A percentile compares a stretch with the other conserved stretches of the same genome.
phyloP scores from a whole-genome alignment of 2,888 invertebrate genomes.

The Orchestes rusci region DNA sequence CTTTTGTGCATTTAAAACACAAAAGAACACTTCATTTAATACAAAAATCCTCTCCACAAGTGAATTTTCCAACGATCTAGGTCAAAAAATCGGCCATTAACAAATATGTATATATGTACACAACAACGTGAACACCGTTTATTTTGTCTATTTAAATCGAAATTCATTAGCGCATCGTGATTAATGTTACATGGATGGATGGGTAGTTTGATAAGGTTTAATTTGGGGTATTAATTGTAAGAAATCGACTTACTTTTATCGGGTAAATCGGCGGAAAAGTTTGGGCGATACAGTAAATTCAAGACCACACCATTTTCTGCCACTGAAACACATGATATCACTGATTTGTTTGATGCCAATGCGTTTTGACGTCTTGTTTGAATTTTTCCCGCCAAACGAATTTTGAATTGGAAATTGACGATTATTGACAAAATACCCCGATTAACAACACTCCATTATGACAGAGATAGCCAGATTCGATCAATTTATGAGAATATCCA shows the following conservation, averaged over 20 bases:
- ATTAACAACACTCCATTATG: too few relatives aligned
- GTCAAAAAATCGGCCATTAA: slow-evolving; percentile 47
- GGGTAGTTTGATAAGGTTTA: not conserved
- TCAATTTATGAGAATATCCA: too few relatives aligned
- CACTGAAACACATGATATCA: slow-evolving; percentile 45
- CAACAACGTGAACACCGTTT: slow-evolving; percentile 30
- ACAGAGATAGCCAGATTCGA: too few relatives aligned
- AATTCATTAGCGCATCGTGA: too few relatives aligned
- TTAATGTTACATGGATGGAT: too few relatives aligned
- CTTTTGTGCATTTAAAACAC: too few relatives aligned
- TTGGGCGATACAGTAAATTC: slow-evolving; percentile 30
- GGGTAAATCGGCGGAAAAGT: slow-evolving; percentile 34
- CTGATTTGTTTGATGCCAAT: slow-evolving; percentile 37
- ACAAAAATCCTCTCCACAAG: too few relatives aligned
- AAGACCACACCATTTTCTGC: slow-evolving; percentile 44
- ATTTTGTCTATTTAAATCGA: too few relatives aligned
- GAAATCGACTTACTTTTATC: slow-evolving; percentile 36
- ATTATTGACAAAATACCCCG: too few relatives aligned
- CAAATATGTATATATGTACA: slow-evolving; percentile 30
- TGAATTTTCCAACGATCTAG: too few relatives aligned
- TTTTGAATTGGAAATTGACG: too few relatives aligned
- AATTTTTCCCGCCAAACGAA: slow-evolving; percentile 31
- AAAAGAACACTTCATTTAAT: too few relatives aligned
- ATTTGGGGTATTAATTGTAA: slow-evolving; percentile 11
- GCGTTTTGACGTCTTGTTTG: slow-evolving; percentile 25